These are phyloP conservation scores for Sanderia malayensis DNA, from an alignment of 30 jellyfish, hydroid and myxozoan genomes.

Conservation along the genomic window DNA sequence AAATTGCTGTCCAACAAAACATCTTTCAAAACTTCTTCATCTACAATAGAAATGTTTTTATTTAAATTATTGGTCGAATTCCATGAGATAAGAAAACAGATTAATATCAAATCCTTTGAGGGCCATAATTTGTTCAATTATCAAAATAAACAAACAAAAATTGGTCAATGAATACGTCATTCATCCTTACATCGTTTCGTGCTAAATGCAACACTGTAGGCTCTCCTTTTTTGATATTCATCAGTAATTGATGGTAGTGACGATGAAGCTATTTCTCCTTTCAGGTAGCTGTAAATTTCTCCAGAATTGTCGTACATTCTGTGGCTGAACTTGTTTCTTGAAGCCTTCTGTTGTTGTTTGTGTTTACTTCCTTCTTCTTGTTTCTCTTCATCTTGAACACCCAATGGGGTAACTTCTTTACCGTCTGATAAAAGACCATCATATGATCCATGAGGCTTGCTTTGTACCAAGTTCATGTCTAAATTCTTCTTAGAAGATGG, in stretches of 20 bases:
- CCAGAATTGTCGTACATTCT: slow-evolving; percentile 61
- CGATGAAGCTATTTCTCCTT: slow-evolving; percentile 31
- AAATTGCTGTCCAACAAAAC: slow-evolving; percentile 72
- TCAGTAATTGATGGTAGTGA: slow-evolving; percentile 31
- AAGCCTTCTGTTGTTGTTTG: slow-evolving; percentile 6
- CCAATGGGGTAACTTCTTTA: slow-evolving; percentile 8
- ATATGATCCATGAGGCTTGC: slow-evolving; percentile 14
- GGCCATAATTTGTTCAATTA: too few relatives aligned
- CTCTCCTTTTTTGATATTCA: slow-evolving; percentile 73
- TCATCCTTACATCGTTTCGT: slow-evolving; percentile 60
- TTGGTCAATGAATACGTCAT: too few relatives aligned
- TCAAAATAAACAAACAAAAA: too few relatives aligned
- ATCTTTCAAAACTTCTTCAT: slow-evolving; percentile 72
- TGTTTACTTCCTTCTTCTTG: slow-evolving; percentile 6
- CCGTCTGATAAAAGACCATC: slow-evolving; percentile 18
- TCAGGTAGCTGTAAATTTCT: slow-evolving; percentile 33
- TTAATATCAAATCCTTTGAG: too few relatives aligned
- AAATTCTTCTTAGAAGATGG: slow-evolving; percentile 15
- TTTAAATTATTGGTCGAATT: too few relatives aligned
- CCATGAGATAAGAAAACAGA: too few relatives aligned
- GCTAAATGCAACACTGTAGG: slow-evolving; percentile 67
- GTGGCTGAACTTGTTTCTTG: slow-evolving; percentile 52
- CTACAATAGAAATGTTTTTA: slow-evolving; percentile 9
- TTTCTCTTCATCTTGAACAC: background rate
- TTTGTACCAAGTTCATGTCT: background rate